A percentile compares a stretch with the other conserved stretches of the same genome.
These are phyloP conservation scores for Pseudochromis fuscus DNA, from an alignment of 2,797 vertebrate species.

Conservation along the genomic window DNA sequence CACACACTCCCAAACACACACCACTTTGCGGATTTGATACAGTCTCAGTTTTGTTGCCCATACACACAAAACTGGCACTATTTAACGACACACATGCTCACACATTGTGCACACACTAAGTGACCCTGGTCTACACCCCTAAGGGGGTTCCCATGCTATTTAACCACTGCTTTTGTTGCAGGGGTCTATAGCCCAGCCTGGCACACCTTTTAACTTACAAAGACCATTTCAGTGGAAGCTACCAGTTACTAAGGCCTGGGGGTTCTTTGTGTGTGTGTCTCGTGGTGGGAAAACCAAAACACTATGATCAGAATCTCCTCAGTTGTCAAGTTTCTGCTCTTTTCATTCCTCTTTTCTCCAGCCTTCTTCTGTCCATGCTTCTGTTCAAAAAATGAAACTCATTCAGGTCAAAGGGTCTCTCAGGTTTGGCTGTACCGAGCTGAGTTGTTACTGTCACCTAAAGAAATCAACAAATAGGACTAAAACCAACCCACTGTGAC, in stretches of 20 bases:
- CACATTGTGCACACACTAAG: slow-evolving; percentile 31
- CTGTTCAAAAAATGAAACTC: slow-evolving; percentile 9
- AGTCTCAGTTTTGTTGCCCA: slow-evolving; percentile 35
- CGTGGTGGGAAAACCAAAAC: slow-evolving; percentile 58
- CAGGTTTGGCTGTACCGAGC: slow-evolving; percentile 7
- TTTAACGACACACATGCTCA: slow-evolving; percentile 32
- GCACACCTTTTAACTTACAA: slow-evolving; percentile 78
- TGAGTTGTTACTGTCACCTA: slow-evolving; percentile 12
- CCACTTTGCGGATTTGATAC: slow-evolving; percentile 28
- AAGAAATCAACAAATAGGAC: slow-evolving; percentile 30
- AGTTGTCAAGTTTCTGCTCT: slow-evolving; percentile 45
- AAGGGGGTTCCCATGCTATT: slow-evolving; percentile 71
- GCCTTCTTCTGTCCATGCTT: slow-evolving; percentile 1
- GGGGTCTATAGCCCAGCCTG: slow-evolving; percentile 60
- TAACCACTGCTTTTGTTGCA: slow-evolving; percentile 73
- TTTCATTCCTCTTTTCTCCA: slow-evolving; percentile 27
- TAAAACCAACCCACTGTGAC: slow-evolving; percentile 21
- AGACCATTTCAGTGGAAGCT: slow-evolving; percentile 69
- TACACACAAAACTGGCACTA: slow-evolving; percentile 39
- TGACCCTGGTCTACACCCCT: slow-evolving; percentile 59
- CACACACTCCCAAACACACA: slow-evolving; percentile 5
- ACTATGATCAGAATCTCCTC: slow-evolving; percentile 66
- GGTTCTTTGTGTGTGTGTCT: slow-evolving; percentile 33
- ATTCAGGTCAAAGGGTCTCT: slow-evolving; percentile 9
- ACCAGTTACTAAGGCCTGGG: slow-evolving; percentile 65